Evolutionary conservation across 23 tunicate species (phyloP), one percentile per base, ranked within the genome.

Genomic region (Trididemnum clinides): DNA sequence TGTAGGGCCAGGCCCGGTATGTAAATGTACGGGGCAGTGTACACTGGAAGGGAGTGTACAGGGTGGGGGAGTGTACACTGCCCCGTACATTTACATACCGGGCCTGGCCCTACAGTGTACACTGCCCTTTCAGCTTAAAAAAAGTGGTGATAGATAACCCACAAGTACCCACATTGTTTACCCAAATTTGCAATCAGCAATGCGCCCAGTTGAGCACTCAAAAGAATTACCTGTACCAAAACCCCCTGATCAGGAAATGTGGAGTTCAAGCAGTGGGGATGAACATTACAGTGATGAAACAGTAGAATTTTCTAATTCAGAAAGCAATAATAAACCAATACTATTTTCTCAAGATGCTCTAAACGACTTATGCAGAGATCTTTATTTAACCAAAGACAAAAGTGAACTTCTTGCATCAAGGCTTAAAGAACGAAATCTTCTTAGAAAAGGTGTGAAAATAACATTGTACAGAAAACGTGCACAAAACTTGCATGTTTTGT

Each of bases 391-490:
- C 66, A 59, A 59, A 59, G 66, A 59, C 66, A 59, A 59, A 59
- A 59, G 66, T 59, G 25, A 59, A n/a, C 66, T 59, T 59, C 66
- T 59, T 15, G 66, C 66, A 59, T 59, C 66, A 10, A n/a, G 66
- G 66, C 66, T 59, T 59, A 59, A 59, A 59, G 66, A 59, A 59
- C 66, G 66, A 10, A 59, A 59, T 59, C 66, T 59, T 59, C 66
- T 59, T 59, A n/a, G 25, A 59, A n/a, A n/a, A 59, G 66, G 66
- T 4, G 66, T 59, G 25, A 59, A 59, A n/a, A 59, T 59, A 59
- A 59, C 66, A 59, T 59, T 59, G 66, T 59, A n/a, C 66, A 59
- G 66, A 59, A 59, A 59, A 59, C 66, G 66, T 59, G 66, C 66
- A 59, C 66, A 59, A 59, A 59, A 59, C 66, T n/a, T 59, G 21